Conservation (phyloP, 2,888 invertebrate genomes). For the Zootermopsis nevadensis region DNA sequence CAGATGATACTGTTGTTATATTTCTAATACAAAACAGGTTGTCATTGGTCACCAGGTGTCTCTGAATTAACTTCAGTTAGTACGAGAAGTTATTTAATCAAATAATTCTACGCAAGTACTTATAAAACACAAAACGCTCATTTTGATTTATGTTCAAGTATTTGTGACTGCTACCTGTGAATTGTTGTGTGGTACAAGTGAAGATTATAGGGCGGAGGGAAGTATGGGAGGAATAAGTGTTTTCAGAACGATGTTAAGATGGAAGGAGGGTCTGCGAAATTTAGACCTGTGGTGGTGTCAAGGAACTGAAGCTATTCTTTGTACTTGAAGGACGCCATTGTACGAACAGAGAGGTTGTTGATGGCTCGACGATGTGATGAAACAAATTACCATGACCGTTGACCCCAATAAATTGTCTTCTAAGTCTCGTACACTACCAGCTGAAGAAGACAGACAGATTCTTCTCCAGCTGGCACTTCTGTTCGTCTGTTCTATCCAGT, state of each 20-base stretch:
- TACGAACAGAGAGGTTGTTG: background rate
- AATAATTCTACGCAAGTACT: too few species aligned
- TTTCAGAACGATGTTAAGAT: background rate
- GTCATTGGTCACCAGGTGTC: too few species aligned
- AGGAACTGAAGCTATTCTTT: background rate
- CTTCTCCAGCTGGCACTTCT: slow-evolving; percentile 20
- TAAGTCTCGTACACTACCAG: background rate
- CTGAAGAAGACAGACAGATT: slow-evolving; percentile 6
- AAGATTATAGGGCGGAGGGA: background rate
- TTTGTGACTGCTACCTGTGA: background rate
- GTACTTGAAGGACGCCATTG: background rate
- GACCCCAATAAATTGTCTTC: background rate
- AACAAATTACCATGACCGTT: slow-evolving; percentile 17
- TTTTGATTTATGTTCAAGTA: background rate
- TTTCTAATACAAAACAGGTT: background rate
- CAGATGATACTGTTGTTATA: background rate
- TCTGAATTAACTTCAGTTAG: too few species aligned
- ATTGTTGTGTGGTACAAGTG: background rate
- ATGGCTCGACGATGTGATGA: background rate
- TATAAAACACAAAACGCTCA: background rate
- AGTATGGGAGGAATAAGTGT: background rate
- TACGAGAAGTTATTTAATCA: too few species aligned
- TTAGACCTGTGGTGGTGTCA: background rate
- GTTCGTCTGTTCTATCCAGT: slow-evolving; percentile 8
- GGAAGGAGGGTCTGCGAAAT: background rate